Percentiles rank a stretch among this genome's conserved stretches.
These are phyloP conservation scores for Anhinga anhinga DNA, from an alignment of 2,113 vertebrate species.

Conservation along the genomic window DNA sequence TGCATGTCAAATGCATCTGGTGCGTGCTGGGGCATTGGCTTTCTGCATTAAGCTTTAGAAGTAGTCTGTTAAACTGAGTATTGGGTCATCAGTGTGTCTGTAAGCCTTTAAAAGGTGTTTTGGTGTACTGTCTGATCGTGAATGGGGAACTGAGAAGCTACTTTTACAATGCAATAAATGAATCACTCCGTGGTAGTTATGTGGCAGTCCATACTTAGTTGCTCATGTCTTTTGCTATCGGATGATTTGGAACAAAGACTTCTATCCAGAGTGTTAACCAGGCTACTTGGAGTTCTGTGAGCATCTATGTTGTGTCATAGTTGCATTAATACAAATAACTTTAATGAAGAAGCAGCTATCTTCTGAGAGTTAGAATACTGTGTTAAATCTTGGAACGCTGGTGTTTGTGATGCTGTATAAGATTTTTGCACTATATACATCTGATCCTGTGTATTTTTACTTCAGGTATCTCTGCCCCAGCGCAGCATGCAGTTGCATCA, in stretches of 20 bases:
- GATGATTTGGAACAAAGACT: neutral
- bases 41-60: neutral
- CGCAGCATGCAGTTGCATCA: conserved; percentile 79
- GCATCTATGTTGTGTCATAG: neutral
- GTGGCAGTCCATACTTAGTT: neutral
- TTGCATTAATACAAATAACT: neutral
- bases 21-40: neutral
- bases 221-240: neutral
- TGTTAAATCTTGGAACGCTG: neutral
- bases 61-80: neutral
- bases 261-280: neutral
- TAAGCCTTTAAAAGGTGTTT: neutral
- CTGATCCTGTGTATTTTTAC: neutral
- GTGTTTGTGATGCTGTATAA: neutral
- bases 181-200: neutral
- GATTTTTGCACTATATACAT: neutral
- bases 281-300: neutral
- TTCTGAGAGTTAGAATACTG: neutral
- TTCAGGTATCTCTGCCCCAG: conserved; percentile 85
- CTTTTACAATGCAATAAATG: neutral
- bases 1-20: neutral
- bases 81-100: neutral
- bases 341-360: neutral
- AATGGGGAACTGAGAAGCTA: neutral
- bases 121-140: neutral